Percentiles rank a stretch among this genome's conserved stretches.
Conservation (phyloP, 2,113 vertebrate species). For the Phodopus roborovskii region DNA sequence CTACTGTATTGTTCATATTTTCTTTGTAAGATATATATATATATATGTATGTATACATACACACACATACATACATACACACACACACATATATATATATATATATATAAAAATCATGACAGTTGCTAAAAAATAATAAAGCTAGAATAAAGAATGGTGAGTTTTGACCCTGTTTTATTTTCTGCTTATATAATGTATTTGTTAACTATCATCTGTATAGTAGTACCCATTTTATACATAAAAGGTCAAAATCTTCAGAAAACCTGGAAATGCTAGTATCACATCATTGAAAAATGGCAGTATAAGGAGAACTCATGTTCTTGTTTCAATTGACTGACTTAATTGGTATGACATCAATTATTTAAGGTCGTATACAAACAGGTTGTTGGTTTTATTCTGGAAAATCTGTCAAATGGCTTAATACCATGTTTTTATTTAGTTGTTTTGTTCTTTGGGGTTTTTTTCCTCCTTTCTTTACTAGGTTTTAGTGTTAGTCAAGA, state of each 20-base stretch:
- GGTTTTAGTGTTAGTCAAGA: background rate
- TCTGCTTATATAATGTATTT: slow-evolving; percentile 30
- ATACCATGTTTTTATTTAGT: background rate
- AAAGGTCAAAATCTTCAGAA: background rate
- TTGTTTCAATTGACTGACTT: background rate
- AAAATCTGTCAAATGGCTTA: background rate
- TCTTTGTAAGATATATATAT: background rate
- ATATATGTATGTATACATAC: no score
- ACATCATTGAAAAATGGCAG: background rate
- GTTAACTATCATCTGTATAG: background rate
- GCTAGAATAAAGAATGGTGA: background rate
- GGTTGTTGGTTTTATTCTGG: background rate
- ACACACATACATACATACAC: no score
- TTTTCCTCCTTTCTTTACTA: background rate
- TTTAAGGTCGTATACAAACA: background rate
- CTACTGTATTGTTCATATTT: background rate
- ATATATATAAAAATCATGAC: background rate
- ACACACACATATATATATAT: no score
- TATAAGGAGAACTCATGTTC: background rate
- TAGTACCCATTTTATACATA: background rate
- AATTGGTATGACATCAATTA: background rate
- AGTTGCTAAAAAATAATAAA: background rate
- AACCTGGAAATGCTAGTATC: background rate
- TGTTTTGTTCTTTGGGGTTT: no score
- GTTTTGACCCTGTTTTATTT: background rate